These are phyloP conservation scores for Dendronephthya gigantea DNA, from an alignment of 64 coral and sea anemone genomes.

Conservation along the genomic window DNA sequence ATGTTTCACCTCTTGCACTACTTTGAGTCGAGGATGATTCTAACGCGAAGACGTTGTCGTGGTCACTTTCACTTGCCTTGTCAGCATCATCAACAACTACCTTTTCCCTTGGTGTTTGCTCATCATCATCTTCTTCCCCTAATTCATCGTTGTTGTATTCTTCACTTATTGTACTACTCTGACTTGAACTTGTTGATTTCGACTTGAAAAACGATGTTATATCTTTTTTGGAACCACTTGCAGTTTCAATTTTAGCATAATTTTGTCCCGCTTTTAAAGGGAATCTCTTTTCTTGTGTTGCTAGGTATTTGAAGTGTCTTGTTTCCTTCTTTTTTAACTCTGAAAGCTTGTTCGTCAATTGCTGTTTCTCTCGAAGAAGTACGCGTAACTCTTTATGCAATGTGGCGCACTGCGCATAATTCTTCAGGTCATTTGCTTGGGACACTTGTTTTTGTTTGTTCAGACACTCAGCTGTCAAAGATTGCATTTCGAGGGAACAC, in stretches of 20 bases:
- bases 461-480: slow-evolving; percentile 28
- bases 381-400: slow-evolving; percentile 30
- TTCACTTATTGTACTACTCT: neutral
- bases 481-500: slow-evolving; percentile 29
- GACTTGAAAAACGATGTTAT: neutral
- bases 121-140: neutral
- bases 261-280: neutral
- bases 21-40: neutral
- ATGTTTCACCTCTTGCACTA: neutral
- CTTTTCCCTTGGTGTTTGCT: neutral
- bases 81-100: neutral
- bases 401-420: slow-evolving; percentile 25
- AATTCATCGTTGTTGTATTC: neutral
- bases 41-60: neutral
- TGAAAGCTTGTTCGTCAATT: slow-evolving; percentile 24
- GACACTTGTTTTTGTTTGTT: slow-evolving; percentile 42
- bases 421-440: slow-evolving; percentile 31
- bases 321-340: slow-evolving; percentile 33
- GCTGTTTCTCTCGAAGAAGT: slow-evolving; percentile 29
- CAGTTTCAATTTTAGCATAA: neutral
- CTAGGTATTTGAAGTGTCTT: slow-evolving; percentile 25
- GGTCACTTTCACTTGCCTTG: neutral
- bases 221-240: neutral
- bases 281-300: neutral
- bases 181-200: neutral